phyloP scores from a whole-genome alignment of 2,797 vertebrate species.

The Alosa sapidissima region DNA sequence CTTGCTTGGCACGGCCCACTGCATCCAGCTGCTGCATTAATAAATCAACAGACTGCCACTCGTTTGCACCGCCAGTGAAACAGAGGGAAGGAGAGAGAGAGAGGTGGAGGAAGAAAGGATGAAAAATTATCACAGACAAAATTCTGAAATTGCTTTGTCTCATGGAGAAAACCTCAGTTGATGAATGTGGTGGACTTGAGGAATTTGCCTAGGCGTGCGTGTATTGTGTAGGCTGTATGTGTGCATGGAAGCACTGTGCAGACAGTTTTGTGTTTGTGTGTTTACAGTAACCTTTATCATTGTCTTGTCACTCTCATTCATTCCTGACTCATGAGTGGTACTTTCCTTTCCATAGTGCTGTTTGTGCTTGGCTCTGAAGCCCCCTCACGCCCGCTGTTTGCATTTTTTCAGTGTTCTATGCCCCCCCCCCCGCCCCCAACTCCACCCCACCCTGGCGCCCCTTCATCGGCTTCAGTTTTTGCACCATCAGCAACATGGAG shows the following conservation, averaged over 20 bases:
- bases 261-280: slow-evolving; percentile 4
- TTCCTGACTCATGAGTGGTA: background rate
- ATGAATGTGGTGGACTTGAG: slow-evolving; percentile 1
- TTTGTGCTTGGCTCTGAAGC: background rate
- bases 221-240: background rate
- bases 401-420: background rate
- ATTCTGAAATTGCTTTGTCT: slow-evolving; percentile 27
- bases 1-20: slow-evolving; percentile 55
- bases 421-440: background rate
- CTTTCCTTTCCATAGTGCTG: background rate
- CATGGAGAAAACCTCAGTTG: background rate
- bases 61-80: slow-evolving; percentile 36
- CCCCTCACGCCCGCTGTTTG: background rate
- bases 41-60: slow-evolving; percentile 64
- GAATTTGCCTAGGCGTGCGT: slow-evolving; percentile 3
- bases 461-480: slow-evolving; percentile 21
- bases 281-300: slow-evolving; percentile 20
- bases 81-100: slow-evolving; percentile 44
- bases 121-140: slow-evolving; percentile 18
- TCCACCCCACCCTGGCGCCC: background rate
- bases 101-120: slow-evolving; percentile 9
- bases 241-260: background rate
- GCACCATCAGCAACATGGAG: slow-evolving; percentile 19
- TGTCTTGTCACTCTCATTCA: background rate
- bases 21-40: slow-evolving; percentile 72